Evolutionary conservation across 2,888 invertebrate species (phyloP).

Genomic region (Oligia latruncula): DNA sequence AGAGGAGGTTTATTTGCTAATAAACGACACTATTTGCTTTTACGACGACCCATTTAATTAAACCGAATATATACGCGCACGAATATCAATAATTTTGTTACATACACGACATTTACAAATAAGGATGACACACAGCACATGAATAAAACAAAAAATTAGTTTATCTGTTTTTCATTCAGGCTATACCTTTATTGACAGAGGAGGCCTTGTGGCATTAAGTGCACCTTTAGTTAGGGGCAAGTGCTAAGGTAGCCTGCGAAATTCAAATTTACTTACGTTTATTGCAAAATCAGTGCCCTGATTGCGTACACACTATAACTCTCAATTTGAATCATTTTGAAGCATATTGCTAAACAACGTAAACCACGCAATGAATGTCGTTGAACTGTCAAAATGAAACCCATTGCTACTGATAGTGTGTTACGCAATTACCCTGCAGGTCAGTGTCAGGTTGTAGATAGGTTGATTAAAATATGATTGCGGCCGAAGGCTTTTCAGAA

Average conservation of each 20-base stretch:
- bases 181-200: neutral
- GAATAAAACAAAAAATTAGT: neutral
- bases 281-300: neutral
- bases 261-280: neutral
- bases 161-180: neutral
- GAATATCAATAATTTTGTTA: slow-evolving; percentile 69
- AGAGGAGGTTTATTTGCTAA: slow-evolving; percentile 59
- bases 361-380: too few relatives aligned
- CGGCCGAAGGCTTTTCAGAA: neutral
- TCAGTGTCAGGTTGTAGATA: neutral
- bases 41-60: slow-evolving; percentile 68
- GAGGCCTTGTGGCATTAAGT: neutral
- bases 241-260: neutral
- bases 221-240: neutral
- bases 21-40: slow-evolving; percentile 67
- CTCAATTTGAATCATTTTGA: too few relatives aligned
- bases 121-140: slow-evolving; percentile 44
- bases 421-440: neutral
- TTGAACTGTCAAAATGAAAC: too few relatives aligned
- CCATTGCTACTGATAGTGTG: too few relatives aligned
- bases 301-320: too few relatives aligned
- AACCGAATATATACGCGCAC: slow-evolving; percentile 61
- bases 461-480: neutral
- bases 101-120: slow-evolving; percentile 34
- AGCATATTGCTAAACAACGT: too few relatives aligned